Evolutionary conservation across 1,140 invertebrate species (phyloP).

Genomic region (Neoseiulus cucumeris): DNA sequence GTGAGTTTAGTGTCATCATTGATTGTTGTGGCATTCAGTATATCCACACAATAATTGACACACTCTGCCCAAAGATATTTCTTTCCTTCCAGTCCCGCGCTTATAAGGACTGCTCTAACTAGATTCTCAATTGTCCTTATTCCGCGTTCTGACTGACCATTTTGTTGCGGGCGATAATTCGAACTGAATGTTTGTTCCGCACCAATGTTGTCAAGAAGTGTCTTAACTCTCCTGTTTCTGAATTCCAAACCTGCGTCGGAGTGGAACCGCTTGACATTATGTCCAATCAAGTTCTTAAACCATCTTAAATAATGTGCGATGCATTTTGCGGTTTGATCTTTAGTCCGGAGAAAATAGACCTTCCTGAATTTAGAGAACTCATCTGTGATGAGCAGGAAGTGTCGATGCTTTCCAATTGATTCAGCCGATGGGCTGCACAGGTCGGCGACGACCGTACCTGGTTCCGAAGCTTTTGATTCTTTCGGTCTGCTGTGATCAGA

Average conservation of each 20-base stretch:
- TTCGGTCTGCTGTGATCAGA: neutral
- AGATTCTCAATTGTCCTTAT: constrained; percentile 13
- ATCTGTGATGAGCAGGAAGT: neutral
- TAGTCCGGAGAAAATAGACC: neutral
- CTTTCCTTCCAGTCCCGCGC: neutral
- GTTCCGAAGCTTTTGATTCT: neutral
- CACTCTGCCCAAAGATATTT: constrained; percentile 13
- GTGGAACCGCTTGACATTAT: neutral
- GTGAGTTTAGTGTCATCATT: too few relatives aligned
- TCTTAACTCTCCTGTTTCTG: neutral
- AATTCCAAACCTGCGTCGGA: neutral
- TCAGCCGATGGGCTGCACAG: neutral
- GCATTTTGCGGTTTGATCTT: neutral
- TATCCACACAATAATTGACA: too few relatives aligned
- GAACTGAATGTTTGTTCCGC: neutral
- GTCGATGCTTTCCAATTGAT: neutral
- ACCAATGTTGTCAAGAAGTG: neutral
- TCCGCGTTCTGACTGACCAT: constrained; percentile 2
- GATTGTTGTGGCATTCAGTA: too few relatives aligned
- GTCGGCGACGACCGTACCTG: neutral
- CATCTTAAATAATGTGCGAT: neutral
- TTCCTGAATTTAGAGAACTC: neutral
- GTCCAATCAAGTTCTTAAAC: neutral
- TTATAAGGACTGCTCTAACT: constrained; percentile 14
- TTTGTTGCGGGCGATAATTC: constrained; percentile 9